Evolutionary conservation across 2,888 invertebrate species (phyloP), one percentile per base, ranked within the genome.

Genomic region (Ormyrus rosae): DNA sequence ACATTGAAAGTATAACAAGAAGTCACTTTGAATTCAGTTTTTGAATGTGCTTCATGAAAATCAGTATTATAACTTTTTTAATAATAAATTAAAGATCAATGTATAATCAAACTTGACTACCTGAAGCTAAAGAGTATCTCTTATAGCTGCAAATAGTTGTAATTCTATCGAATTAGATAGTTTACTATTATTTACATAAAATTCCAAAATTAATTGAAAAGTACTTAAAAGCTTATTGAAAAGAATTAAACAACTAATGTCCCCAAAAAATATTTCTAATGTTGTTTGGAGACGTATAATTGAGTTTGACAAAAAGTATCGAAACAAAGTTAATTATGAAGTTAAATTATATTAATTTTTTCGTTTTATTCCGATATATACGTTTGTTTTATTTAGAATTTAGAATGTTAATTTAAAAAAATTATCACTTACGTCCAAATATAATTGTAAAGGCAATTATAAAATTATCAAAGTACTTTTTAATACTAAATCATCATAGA

Each of bases 11-110:
- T 64, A 55, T 56, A 45, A 46, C 76, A 61, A 61, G 10, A 71
- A 53, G 50, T 56, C 11, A 50, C 34, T 7, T 65, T 48, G 45
- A 58, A 74, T 56, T 69, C 50, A 7, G 1, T 65, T 67, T 67
- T 34, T 56, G 68, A 56, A 10, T 73, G 63, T 51, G 48, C 55
- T 72, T 67, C 2, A 68, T 76, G 13, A 75, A 69, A 77, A 69
- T 67, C 70, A 81, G 78, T 78, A 81, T 78, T 81, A 78, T 70
- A 74, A 51, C 64, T 77, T 73, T 70, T 74, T 58, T 76, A 60
- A 72, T 19, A 45, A 19, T 74, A 74, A 63, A 74, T 51, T 56
- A 73, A 73, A 65, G 63, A 81, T 81, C 81, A 81, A 81, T 81
- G 78, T 81, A 74, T 78, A 81, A 77, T 81, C 70, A 55, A 74